Evolutionary conservation across 2,113 vertebrate species (phyloP).

Genomic region (Alouatta palliata): DNA sequence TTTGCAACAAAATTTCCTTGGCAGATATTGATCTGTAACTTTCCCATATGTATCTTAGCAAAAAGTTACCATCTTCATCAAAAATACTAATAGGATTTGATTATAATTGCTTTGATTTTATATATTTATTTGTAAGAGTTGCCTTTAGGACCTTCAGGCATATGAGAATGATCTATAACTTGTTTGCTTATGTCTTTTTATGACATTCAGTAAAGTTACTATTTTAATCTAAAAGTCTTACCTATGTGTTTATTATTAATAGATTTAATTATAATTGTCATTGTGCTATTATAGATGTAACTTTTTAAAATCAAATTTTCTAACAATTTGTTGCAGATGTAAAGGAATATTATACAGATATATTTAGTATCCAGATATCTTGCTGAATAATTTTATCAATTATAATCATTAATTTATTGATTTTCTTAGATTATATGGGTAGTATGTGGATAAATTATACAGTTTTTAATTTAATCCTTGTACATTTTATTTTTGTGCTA

Average conservation of each 20-base stretch:
- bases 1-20: not conserved
- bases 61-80: not conserved
- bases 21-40: not conserved
- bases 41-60: not conserved
- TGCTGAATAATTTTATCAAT: too few species aligned
- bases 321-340: not conserved
- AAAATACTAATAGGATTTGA: not conserved
- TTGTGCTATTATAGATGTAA: slow-evolving; percentile 27
- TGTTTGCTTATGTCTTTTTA: not conserved
- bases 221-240: slow-evolving; percentile 6
- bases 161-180: not conserved
- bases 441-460: not conserved
- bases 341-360: not conserved
- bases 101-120: not conserved
- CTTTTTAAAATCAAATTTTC: not conserved
- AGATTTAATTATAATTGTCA: not conserved
- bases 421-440: not conserved
- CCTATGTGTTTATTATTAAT: not conserved
- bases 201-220: not conserved
- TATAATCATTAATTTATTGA: not conserved
- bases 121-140: not conserved
- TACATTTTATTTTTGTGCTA: not conserved
- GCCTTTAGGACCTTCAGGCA: not conserved
- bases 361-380: not conserved
- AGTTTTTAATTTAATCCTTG: not conserved